phyloP scores from a whole-genome alignment of 2,797 vertebrate species.

The Kryptolebias ocellatus region DNA sequence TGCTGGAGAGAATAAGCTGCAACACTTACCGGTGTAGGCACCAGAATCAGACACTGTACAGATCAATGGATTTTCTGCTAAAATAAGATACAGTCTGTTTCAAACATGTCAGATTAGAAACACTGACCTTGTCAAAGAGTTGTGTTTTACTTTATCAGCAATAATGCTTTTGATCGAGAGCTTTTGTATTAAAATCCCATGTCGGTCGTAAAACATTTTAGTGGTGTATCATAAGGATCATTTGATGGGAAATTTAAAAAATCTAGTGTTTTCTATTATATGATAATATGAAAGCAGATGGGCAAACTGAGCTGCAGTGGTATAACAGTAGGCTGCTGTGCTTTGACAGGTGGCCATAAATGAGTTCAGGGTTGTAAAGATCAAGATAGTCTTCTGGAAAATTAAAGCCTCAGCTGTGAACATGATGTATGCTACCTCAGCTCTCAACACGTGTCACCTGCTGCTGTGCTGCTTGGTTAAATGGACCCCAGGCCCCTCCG shows the following conservation, averaged over 20 bases:
- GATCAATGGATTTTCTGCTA: conserved; percentile 27
- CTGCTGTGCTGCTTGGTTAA: conserved; percentile 60
- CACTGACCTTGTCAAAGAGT: not conserved
- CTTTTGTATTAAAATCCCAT: not conserved
- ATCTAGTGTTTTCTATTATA: not conserved
- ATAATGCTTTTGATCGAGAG: not conserved
- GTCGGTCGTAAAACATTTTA: not conserved
- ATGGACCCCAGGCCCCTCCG: conserved; percentile 47
- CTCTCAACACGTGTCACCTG: conserved; percentile 56
- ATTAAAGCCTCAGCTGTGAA: conserved; percentile 35
- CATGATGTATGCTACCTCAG: conserved; percentile 36
- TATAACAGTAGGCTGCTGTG: not conserved
- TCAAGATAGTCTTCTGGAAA: conserved; percentile 33
- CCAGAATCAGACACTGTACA: conserved; percentile 35
- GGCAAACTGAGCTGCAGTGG: not conserved
- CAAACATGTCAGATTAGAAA: not conserved
- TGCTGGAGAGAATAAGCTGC: conserved; percentile 52
- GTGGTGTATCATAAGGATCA: not conserved
- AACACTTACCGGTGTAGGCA: conserved; percentile 56
- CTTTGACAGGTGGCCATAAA: conserved; percentile 26
- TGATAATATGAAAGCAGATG: conserved; percentile 6
- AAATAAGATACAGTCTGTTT: conserved; percentile 19
- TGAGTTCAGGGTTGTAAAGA: conserved; percentile 21
- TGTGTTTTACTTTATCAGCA: not conserved
- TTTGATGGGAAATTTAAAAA: not conserved